Conservation (phyloP, 2,888 invertebrate genomes). For the Parascotia fuliginaria region DNA sequence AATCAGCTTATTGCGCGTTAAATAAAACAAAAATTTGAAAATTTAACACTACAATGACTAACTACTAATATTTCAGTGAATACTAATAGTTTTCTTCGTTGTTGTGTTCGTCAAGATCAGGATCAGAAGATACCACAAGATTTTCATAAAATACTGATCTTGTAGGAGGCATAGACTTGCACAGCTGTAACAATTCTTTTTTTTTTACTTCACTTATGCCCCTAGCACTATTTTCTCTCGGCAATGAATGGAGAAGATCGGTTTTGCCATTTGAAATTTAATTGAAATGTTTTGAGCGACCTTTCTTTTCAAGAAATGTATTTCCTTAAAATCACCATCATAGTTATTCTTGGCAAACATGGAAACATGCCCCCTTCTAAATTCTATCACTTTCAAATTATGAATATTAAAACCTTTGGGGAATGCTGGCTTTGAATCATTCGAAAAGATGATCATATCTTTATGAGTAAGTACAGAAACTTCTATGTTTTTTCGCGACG, state of each 20-base stretch:
- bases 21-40: too few species aligned
- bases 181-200: background rate
- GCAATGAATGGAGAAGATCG: background rate
- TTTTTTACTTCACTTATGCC: background rate
- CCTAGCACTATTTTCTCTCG: background rate
- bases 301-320: conserved; percentile 1
- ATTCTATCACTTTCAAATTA: background rate
- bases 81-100: too few species aligned
- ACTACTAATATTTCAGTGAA: too few species aligned
- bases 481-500: conserved; percentile 1
- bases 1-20: too few species aligned
- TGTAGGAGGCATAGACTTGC: conserved; percentile 1
- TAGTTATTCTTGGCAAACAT: conserved; percentile 1
- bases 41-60: too few species aligned
- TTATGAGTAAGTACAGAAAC: background rate
- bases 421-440: background rate
- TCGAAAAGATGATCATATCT: background rate
- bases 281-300: background rate
- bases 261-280: background rate
- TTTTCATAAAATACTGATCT: background rate
- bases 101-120: too few species aligned
- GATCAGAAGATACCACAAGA: background rate
- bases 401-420: background rate
- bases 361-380: conserved; percentile 1
- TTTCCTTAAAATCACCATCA: background rate